Conservation (phyloP, 2,888 invertebrate genomes). For the Ischnus inquisitorius region DNA sequence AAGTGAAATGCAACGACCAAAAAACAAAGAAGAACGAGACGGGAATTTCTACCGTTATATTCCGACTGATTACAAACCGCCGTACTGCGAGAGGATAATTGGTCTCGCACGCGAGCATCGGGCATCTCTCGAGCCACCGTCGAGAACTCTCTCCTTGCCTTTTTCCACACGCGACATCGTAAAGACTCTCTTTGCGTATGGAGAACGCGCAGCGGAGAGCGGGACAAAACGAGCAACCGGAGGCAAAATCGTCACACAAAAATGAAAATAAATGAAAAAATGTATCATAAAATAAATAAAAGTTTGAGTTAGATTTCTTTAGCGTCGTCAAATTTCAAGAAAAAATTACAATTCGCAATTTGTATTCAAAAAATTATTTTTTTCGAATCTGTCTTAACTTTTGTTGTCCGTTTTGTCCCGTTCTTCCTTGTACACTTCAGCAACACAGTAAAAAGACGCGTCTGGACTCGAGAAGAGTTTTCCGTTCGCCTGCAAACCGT, state of each 20-base stretch:
- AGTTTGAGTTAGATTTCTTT: too few species aligned
- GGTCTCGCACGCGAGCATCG: conserved; percentile 52
- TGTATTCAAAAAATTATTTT: too few species aligned
- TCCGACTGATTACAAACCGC: conserved; percentile 44
- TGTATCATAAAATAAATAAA: background rate
- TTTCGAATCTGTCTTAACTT: too few species aligned
- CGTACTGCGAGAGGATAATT: conserved; percentile 40
- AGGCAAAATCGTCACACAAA: background rate
- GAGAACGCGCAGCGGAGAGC: background rate
- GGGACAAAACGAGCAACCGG: background rate
- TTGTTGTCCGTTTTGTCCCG: too few species aligned
- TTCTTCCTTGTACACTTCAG: too few species aligned
- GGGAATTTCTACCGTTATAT: conserved; percentile 47
- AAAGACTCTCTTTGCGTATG: conserved; percentile 37
- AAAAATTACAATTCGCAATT: too few species aligned
- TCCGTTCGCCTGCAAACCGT: background rate
- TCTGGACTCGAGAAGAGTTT: background rate
- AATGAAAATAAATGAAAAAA: background rate
- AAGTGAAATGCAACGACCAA: background rate
- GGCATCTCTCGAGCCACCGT: background rate
- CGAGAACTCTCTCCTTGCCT: conserved; percentile 26
- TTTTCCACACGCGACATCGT: conserved; percentile 18
- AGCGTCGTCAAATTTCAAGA: too few species aligned
- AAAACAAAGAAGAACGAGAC: conserved; percentile 26
- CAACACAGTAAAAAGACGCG: background rate